Evolutionary conservation across 2,797 vertebrate genomes (phyloP).

Genomic region (Euthynnus affinis): DNA sequence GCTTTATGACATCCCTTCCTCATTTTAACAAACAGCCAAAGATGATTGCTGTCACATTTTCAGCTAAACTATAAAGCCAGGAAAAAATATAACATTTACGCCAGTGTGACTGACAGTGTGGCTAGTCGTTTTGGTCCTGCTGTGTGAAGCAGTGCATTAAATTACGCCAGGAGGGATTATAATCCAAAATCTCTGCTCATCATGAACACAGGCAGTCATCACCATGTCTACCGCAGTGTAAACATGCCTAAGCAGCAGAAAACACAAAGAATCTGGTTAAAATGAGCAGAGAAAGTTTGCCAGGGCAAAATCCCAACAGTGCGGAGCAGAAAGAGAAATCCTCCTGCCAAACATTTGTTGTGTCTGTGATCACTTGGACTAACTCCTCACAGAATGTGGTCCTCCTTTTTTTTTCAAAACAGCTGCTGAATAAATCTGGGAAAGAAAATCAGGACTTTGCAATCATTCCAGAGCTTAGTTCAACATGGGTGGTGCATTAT

Average conservation of each 20-base stretch:
- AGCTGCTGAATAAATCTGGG: conserved; percentile 49
- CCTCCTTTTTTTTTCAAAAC: conserved; percentile 42
- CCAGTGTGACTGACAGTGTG: conserved; percentile 39
- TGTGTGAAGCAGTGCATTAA: conserved; percentile 50
- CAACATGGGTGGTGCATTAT: conserved; percentile 30
- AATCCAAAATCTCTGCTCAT: conserved; percentile 47
- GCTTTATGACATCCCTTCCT: conserved; percentile 49
- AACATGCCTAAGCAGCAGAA: conserved; percentile 64
- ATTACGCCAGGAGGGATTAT: conserved; percentile 65
- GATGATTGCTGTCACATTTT: conserved; percentile 56
- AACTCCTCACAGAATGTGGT: conserved; percentile 45
- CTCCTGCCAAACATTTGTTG: conserved; percentile 72
- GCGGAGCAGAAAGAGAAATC: conserved; percentile 57
- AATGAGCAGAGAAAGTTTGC: conserved; percentile 58
- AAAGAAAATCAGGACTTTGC: conserved; percentile 38
- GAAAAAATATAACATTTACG: conserved; percentile 4
- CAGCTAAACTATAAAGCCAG: conserved; percentile 51
- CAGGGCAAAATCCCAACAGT: conserved; percentile 65
- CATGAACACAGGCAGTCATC: conserved; percentile 35
- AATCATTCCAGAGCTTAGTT: conserved; percentile 29
- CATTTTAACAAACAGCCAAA: conserved; percentile 50
- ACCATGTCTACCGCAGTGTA: conserved; percentile 51
- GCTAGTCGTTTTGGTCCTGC: conserved; percentile 11
- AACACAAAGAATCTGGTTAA: conserved; percentile 51
- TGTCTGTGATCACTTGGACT: conserved; percentile 69